Conservation (phyloP, 1,140 invertebrate genomes). For the Chrysoperla carnea region DNA sequence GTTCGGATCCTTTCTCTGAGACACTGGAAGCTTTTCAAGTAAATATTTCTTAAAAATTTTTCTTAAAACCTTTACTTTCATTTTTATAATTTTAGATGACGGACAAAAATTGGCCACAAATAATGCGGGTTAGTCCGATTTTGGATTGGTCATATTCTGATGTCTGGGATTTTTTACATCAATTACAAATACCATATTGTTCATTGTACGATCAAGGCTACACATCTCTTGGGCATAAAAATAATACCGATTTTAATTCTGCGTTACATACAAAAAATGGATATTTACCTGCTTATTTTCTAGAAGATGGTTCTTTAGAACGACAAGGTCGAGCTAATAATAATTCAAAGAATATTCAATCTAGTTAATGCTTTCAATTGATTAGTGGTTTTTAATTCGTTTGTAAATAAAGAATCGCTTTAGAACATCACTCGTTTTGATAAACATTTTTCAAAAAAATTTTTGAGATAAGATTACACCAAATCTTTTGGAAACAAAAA, state of each 20-base stretch:
- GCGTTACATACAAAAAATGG: conserved; percentile 32
- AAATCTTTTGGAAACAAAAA: too few relatives aligned
- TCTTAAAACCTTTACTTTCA: conserved; percentile 8
- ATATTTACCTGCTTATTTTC: conserved; percentile 64
- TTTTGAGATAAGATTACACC: too few relatives aligned
- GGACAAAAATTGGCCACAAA: conserved; percentile 70
- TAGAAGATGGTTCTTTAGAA: conserved; percentile 50
- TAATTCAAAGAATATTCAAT: too few relatives aligned
- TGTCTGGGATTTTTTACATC: conserved; percentile 74
- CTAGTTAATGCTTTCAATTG: too few relatives aligned
- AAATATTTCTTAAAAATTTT: conserved; percentile 6
- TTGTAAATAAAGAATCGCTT: too few relatives aligned
- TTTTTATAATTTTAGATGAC: conserved; percentile 63
- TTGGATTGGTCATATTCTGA: conserved; percentile 79
- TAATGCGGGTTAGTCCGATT: conserved; percentile 75
- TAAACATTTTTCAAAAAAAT: too few relatives aligned
- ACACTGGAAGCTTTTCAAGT: conserved; percentile 51
- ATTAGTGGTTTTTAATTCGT: too few relatives aligned
- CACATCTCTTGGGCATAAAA: conserved; percentile 65
- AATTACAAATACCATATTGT: conserved; percentile 71
- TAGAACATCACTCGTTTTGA: too few relatives aligned
- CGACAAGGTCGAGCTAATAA: conserved; percentile 40
- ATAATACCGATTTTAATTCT: conserved; percentile 68
- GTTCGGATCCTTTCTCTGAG: conserved; percentile 62
- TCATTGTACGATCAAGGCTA: conserved; percentile 76